Conservation (phyloP, 2,113 vertebrate genomes). For the Engraulis encrasicolus region DNA sequence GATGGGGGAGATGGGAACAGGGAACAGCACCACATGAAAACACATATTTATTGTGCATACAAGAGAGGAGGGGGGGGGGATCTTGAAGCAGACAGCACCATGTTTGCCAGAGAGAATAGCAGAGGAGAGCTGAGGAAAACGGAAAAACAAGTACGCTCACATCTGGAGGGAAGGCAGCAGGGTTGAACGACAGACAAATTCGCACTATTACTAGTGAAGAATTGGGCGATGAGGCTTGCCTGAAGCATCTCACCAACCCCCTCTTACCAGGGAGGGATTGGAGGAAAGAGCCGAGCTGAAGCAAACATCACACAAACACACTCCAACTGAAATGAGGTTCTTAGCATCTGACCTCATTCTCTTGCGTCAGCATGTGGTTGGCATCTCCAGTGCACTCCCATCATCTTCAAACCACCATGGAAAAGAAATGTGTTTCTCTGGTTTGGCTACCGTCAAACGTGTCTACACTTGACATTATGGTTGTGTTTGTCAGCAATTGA, state of each 20-base stretch:
- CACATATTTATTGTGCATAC: too few relatives aligned
- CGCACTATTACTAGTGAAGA: too few relatives aligned
- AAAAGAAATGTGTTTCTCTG: not conserved
- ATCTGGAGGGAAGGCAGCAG: too few relatives aligned
- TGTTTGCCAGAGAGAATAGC: not conserved
- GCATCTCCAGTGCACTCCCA: not conserved
- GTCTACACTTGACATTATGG: not conserved
- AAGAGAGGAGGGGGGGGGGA: not conserved
- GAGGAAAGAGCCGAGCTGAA: too few relatives aligned
- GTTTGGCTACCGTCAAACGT: not conserved
- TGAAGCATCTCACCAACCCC: too few relatives aligned
- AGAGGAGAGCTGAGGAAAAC: not conserved
- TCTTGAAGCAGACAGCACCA: not conserved
- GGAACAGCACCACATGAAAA: too few relatives aligned
- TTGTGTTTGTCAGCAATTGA: not conserved
- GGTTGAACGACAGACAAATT: not conserved
- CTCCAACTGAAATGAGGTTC: not conserved
- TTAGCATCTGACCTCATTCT: constrained; percentile 18
- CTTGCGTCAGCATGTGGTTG: not conserved
- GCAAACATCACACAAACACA: not conserved
- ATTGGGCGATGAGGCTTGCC: too few relatives aligned
- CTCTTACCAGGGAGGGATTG: too few relatives aligned
- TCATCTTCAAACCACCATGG: not conserved
- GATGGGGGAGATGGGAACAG: too few relatives aligned
- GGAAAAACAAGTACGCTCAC: not conserved